Evolutionary conservation across 2,888 invertebrate genomes (phyloP).

Genomic region (Epistrophe grossulariae): DNA sequence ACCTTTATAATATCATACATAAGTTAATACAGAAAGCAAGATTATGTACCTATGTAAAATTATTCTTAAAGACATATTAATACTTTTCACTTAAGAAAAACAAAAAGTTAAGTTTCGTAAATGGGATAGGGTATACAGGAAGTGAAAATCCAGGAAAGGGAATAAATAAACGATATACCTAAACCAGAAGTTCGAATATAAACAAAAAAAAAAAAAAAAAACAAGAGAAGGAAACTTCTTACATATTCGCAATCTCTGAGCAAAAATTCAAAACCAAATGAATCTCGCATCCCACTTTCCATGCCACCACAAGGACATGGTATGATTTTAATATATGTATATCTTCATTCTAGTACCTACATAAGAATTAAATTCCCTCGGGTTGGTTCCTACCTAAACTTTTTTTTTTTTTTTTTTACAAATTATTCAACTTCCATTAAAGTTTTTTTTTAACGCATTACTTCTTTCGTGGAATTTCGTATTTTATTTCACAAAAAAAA

Average conservation of each 20-base stretch:
- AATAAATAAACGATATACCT: not conserved
- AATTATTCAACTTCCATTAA: constrained; percentile 39
- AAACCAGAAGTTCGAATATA: not conserved
- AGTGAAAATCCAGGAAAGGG: not conserved
- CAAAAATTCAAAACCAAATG: constrained; percentile 35
- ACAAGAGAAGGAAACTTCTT: not conserved
- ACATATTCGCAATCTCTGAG: constrained; percentile 6
- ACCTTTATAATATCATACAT: too few species aligned
- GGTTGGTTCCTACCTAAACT: not conserved
- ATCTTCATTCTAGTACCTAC: not conserved
- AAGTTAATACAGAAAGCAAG: too few species aligned
- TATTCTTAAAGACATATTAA: constrained; percentile 18
- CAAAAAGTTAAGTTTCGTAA: not conserved
- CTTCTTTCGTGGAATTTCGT: constrained; percentile 25
- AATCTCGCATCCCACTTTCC: constrained; percentile 17
- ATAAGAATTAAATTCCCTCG: not conserved
- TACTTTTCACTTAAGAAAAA: not conserved
- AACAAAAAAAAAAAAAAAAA: not conserved
- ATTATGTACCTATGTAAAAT: not conserved
- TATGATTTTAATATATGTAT: constrained; percentile 13
- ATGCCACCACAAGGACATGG: constrained; percentile 9
- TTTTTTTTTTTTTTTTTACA: constrained; percentile 17
- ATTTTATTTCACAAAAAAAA: constrained; percentile 32
- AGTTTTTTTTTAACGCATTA: constrained; percentile 35
- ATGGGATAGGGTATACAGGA: not conserved